Evolutionary conservation across 2,888 invertebrate species (phyloP).

Genomic region (Trissolcus brochymenae): DNA sequence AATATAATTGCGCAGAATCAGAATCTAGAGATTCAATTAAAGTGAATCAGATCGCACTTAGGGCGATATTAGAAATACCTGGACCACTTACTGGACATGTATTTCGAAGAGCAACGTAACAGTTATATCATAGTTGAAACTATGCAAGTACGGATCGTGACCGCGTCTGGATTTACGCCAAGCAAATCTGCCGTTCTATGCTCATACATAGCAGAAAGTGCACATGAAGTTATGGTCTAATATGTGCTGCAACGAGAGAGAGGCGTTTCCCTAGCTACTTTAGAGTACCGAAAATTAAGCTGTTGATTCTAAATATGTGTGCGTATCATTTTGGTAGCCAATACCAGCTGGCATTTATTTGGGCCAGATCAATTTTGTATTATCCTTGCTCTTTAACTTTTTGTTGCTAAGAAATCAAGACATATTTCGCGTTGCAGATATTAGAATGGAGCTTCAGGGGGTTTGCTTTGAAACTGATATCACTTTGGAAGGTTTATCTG

Average conservation of each 20-base stretch:
- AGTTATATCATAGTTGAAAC: constrained; percentile 56
- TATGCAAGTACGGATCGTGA: constrained; percentile 57
- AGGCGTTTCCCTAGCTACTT: constrained; percentile 45
- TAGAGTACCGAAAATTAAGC: constrained; percentile 67
- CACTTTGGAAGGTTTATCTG: constrained; percentile 16
- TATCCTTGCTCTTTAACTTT: no score
- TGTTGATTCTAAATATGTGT: constrained; percentile 66
- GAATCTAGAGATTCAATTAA: constrained; percentile 11
- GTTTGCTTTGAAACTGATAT: constrained; percentile 1
- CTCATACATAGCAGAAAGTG: constrained; percentile 59
- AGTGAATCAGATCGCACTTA: constrained; percentile 26
- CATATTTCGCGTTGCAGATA: constrained; percentile 20
- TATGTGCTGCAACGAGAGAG: constrained; percentile 4
- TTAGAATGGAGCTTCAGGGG: constrained; percentile 1
- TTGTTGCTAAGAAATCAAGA: no score
- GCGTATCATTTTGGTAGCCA: constrained; percentile 60
- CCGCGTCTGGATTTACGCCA: constrained; percentile 64
- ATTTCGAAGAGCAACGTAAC: constrained; percentile 36
- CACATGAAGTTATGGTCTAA: constrained; percentile 55
- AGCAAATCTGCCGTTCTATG: constrained; percentile 66
- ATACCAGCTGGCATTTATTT: constrained; percentile 1
- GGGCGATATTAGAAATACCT: constrained; percentile 35
- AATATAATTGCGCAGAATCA: constrained; percentile 9
- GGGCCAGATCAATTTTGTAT: no score
- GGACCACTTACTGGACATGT: constrained; percentile 45